phyloP scores from a whole-genome alignment of 1,140 invertebrate species.

The Leptopilina boulardi region DNA sequence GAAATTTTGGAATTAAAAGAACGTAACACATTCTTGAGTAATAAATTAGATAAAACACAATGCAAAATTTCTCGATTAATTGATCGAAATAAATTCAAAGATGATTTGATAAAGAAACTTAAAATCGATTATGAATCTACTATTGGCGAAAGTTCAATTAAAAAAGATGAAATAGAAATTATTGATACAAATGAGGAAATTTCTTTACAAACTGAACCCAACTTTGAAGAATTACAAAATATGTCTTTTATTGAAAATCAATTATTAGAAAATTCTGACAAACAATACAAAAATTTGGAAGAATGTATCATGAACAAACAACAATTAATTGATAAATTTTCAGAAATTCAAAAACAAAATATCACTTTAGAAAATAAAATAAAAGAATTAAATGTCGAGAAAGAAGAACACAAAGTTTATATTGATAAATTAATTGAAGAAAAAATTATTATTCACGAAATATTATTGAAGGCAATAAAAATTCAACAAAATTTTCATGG shows the following conservation, averaged over 20 bases:
- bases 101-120: too few relatives aligned
- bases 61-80: too few relatives aligned
- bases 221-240: background rate
- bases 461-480: slow-evolving; percentile 51
- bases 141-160: too few relatives aligned
- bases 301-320: slow-evolving; percentile 48
- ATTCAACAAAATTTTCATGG: slow-evolving; percentile 55
- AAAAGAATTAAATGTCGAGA: slow-evolving; percentile 42
- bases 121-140: too few relatives aligned
- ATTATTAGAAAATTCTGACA: background rate
- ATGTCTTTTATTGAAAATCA: background rate
- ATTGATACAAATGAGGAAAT: background rate
- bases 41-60: too few relatives aligned
- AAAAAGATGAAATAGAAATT: slow-evolving; percentile 34
- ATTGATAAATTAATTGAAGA: slow-evolving; percentile 54
- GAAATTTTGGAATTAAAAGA: too few relatives aligned
- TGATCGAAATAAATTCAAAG: too few relatives aligned
- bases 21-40: too few relatives aligned
- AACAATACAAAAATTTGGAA: slow-evolving; percentile 12
- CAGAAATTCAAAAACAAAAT: slow-evolving; percentile 45
- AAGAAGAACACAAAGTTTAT: slow-evolving; percentile 49
- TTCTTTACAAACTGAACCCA: background rate
- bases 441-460: slow-evolving; percentile 58
- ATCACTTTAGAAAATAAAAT: slow-evolving; percentile 46
- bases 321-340: slow-evolving; percentile 20